Evolutionary conservation across 1,140 invertebrate species (phyloP), one percentile per base, ranked within the genome.

Genomic region (Drosophila ananassae): DNA sequence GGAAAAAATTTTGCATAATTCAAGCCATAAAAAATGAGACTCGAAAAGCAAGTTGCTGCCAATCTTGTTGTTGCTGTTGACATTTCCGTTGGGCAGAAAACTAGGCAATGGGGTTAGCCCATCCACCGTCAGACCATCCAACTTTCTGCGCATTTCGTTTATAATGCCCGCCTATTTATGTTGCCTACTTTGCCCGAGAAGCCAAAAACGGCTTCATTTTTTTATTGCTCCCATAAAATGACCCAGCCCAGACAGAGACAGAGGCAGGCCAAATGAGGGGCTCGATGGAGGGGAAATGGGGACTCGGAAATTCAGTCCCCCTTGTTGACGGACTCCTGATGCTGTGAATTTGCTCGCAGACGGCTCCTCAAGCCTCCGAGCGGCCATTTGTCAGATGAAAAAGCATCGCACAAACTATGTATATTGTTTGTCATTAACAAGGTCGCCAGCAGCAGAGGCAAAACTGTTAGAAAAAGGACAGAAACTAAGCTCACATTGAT

Each of bases 381-480:
- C 77, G 62, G 17, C 62, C 77, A 80, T 84, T 85, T 80, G 56
- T 64, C 68, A 78, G 64, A 81, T 73, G 83, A 87, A 81, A 77
- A 79, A 64, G 64, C 75, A 67, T 52, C 52, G 63, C 73, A 81
- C 79, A 77, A 87, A 87, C 74, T 81, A 85, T 81, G 74, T 85
- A 87, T 85, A 85, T 85, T 85, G 81, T 87, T 85, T 85, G 82
- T 85, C 82, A 85, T 85, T 85, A 85, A 85, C 82, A 85, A 85
- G 81, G 81, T 81, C 82, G 61, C 30, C 61, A 34, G 68, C 28
- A 44, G 50, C 22, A 53, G 30, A n/a, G 34, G 30, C n/a, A 71
- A 75, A 82, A 73, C 54, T 34, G n/a, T 46, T 32, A 53, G 56
- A 34, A 39, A 39, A 57, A 41, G 24, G 51, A 51, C 24, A 44